Evolutionary conservation across 2,888 invertebrate genomes (phyloP).

Genomic region (Syritta pipiens): DNA sequence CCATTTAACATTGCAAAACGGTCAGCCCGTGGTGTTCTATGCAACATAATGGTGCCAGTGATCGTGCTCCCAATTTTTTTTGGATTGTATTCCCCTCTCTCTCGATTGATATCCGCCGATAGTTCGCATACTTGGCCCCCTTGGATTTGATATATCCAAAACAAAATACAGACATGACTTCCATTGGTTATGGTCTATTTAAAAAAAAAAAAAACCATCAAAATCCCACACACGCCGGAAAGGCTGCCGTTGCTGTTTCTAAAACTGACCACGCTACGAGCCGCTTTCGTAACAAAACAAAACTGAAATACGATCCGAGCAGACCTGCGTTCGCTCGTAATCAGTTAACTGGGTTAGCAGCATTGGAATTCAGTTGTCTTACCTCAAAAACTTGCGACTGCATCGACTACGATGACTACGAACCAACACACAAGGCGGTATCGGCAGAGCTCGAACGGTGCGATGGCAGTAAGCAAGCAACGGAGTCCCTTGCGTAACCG

Average conservation of each 20-base stretch:
- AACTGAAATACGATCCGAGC: constrained; percentile 47
- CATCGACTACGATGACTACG: too few species aligned
- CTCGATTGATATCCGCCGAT: constrained; percentile 56
- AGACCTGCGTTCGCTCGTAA: constrained; percentile 53
- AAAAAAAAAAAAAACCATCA: constrained; percentile 19
- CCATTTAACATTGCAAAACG: constrained; percentile 29
- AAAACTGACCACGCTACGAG: constrained; percentile 64
- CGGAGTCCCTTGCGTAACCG: constrained; percentile 51
- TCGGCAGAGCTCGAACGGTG: background rate
- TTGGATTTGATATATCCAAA: constrained; percentile 29
- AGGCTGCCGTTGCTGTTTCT: constrained; percentile 17
- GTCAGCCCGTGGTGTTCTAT: constrained; percentile 19
- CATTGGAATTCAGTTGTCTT: constrained; percentile 57
- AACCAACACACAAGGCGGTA: constrained; percentile 9
- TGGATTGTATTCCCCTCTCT: background rate
- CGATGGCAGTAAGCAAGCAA: constrained; percentile 16
- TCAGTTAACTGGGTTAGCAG: constrained; percentile 68
- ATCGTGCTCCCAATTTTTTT: constrained; percentile 26
- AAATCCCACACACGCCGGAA: constrained; percentile 53
- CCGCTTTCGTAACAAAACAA: constrained; percentile 64
- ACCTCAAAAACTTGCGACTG: constrained; percentile 30
- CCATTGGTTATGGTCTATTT: constrained; percentile 61
- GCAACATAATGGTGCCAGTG: constrained; percentile 8
- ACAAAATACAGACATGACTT: constrained; percentile 17
- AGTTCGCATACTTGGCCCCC: constrained; percentile 8